Evolutionary conservation across 2,888 invertebrate genomes (phyloP).

Genomic region (Spodoptera littoralis): DNA sequence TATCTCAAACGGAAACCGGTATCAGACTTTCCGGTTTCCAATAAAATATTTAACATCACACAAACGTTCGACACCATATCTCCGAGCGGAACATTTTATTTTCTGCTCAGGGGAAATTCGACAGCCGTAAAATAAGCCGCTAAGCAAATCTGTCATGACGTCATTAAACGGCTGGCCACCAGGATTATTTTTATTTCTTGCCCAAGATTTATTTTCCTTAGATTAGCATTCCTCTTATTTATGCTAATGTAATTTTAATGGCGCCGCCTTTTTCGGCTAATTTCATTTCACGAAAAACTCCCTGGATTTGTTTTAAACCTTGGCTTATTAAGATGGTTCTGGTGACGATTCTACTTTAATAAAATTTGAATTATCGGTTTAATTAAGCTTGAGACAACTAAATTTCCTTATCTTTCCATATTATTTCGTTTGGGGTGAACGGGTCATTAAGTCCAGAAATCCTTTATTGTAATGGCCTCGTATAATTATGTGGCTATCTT

Average conservation of each 20-base stretch:
- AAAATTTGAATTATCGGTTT: conserved; percentile 79
- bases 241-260: conserved; percentile 89
- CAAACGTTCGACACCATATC: conserved; percentile 44
- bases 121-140: conserved; percentile 59
- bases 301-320: conserved; percentile 82
- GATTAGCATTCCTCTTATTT: conserved; percentile 89
- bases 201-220: conserved; percentile 86
- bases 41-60: conserved; percentile 48
- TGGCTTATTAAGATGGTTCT: conserved; percentile 81
- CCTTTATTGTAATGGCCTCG: conserved; percentile 41
- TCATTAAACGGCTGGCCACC: conserved; percentile 75
- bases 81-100: conserved; percentile 48
- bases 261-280: conserved; percentile 86
- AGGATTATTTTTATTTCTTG: conserved; percentile 86
- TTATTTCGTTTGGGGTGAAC: conserved; percentile 47
- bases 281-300: conserved; percentile 87
- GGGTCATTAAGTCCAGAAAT: conserved; percentile 56
- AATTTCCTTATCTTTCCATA: conserved; percentile 57
- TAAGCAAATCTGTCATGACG: conserved; percentile 74
- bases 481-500: conserved; percentile 37
- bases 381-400: conserved; percentile 60
- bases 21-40: conserved; percentile 19
- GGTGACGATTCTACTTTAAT: conserved; percentile 78
- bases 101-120: conserved; percentile 50
- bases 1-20: conserved; percentile 33